A percentile compares a stretch with the other conserved stretches of the same genome.
Evolutionary conservation across 92 coral and sea anemone species (phyloP).

Genomic region (Epizoanthus fatuus): DNA sequence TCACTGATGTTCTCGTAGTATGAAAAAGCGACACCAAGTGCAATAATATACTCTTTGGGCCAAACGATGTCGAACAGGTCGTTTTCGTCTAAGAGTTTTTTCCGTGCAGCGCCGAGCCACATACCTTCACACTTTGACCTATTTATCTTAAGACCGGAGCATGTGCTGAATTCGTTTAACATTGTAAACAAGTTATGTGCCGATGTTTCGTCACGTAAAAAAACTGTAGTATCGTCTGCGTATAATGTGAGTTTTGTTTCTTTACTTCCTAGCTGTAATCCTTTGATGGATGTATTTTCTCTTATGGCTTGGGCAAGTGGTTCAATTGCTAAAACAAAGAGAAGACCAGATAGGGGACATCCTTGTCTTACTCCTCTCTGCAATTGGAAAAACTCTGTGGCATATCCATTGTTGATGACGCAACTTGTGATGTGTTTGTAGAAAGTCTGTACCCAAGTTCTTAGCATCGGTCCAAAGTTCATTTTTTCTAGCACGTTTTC

Average conservation of each 20-base stretch:
- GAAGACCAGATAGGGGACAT: conserved; percentile 23
- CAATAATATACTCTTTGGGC: conserved; percentile 13
- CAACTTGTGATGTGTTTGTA: conserved; percentile 21
- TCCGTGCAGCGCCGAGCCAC: conserved; percentile 15
- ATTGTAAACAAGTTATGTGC: not conserved
- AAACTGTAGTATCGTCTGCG: conserved; percentile 23
- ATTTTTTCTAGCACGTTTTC: not conserved
- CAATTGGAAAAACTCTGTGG: not conserved
- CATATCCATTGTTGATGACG: no score
- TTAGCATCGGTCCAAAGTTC: conserved; percentile 28
- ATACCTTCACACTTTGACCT: conserved; percentile 18
- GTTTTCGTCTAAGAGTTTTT: conserved; percentile 4
- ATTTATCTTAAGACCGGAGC: conserved; percentile 14
- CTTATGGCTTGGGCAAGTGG: conserved; percentile 24
- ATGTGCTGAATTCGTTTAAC: conserved; percentile 13
- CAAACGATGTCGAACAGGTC: conserved; percentile 14
- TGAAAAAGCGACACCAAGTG: conserved; percentile 9
- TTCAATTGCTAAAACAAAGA: conserved; percentile 21
- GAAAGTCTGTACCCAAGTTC: conserved; percentile 17
- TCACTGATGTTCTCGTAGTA: not conserved
- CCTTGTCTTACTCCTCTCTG: conserved; percentile 48
- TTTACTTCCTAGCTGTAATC: not conserved
- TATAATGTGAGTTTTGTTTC: conserved; percentile 16
- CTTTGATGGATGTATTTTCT: conserved; percentile 3
- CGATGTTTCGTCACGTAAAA: conserved; percentile 21